Percentiles rank a stretch among this genome's conserved stretches.
phyloP scores from a whole-genome alignment of 2,113 vertebrate genomes.

The Nannospalax galili region DNA sequence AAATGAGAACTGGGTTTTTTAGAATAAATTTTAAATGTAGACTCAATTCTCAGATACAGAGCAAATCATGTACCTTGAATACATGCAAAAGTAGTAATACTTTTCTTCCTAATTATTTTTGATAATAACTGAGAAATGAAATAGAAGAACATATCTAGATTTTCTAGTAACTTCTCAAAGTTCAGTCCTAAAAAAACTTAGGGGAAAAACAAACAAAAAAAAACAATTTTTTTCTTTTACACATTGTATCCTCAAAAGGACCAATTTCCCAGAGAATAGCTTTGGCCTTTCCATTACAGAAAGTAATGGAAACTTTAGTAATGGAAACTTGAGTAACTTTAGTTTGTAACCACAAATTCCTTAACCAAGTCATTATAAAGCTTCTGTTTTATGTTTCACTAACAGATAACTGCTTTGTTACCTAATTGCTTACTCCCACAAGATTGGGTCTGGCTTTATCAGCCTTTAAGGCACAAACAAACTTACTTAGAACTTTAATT shows the following conservation, averaged over 20 bases:
- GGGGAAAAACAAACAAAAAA: too few species aligned
- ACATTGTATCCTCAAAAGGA: not conserved
- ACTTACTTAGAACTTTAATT: not conserved
- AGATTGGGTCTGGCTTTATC: not conserved
- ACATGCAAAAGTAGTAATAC: too few species aligned
- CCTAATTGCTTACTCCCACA: not conserved
- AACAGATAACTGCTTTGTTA: not conserved
- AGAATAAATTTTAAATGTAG: not conserved
- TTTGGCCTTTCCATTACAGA: not conserved
- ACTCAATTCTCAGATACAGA: not conserved
- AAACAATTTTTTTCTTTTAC: not conserved
- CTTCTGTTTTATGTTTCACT: not conserved
- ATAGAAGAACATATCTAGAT: not conserved
- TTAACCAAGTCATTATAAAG: not conserved
- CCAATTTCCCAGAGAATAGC: rapidly evolving
- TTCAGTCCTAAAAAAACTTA: not conserved
- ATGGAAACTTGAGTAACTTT: not conserved
- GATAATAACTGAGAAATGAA: not conserved
- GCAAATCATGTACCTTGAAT: not conserved
- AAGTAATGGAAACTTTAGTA: too few species aligned
- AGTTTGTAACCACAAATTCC: not conserved
- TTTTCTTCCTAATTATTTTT: not conserved
- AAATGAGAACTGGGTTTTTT: not conserved
- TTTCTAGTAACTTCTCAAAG: not conserved
- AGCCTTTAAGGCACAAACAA: not conserved